phyloP scores from a whole-genome alignment of 2,113 vertebrate species.

The Lonchura striata region DNA sequence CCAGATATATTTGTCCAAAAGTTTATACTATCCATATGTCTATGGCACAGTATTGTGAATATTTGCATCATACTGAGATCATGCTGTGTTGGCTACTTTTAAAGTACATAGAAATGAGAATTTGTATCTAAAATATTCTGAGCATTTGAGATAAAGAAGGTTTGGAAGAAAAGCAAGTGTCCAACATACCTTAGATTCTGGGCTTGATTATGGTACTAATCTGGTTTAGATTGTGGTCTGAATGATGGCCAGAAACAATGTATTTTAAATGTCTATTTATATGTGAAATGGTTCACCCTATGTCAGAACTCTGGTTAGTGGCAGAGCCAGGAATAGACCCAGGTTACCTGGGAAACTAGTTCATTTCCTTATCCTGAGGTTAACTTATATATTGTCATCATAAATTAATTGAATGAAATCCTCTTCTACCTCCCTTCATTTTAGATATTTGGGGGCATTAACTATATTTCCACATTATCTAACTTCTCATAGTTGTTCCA shows the following conservation, averaged over 20 bases:
- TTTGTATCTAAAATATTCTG: neutral
- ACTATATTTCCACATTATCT: neutral
- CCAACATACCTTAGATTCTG: neutral
- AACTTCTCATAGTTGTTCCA: neutral
- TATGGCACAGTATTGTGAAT: neutral
- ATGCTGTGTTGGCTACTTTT: neutral
- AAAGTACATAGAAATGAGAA: neutral
- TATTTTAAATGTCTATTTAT: neutral
- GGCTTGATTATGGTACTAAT: neutral
- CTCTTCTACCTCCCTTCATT: neutral
- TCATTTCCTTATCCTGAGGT: neutral
- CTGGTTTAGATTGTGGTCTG: neutral
- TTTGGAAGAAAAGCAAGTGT: neutral
- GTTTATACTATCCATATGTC: neutral
- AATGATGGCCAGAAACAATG: neutral
- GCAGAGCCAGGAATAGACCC: neutral
- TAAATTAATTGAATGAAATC: neutral
- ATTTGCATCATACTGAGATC: neutral
- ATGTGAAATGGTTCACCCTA: neutral
- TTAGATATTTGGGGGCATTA: neutral
- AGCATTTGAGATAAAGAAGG: neutral
- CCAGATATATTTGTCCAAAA: neutral
- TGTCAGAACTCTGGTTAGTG: neutral
- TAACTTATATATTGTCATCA: neutral
- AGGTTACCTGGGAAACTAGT: slow-evolving; percentile 7